Conservation (phyloP, 2,797 vertebrate genomes). For the Pangasius sanitwongsei region DNA sequence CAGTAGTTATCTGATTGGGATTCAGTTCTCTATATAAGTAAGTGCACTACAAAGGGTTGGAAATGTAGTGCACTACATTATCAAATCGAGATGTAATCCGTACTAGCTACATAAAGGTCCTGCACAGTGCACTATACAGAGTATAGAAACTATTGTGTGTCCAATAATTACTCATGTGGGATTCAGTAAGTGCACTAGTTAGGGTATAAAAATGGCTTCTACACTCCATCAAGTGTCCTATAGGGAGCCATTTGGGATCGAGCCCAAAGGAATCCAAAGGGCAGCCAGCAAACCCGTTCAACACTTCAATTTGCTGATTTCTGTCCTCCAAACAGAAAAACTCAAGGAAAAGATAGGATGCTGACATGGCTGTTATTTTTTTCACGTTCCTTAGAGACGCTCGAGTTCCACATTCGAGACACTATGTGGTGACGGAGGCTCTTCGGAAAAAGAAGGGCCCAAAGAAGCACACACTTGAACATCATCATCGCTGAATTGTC, state of each 20-base stretch:
- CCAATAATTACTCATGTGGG: background rate
- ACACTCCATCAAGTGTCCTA: background rate
- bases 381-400: background rate
- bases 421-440: background rate
- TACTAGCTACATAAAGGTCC: background rate
- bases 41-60: background rate
- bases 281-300: background rate
- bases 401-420: background rate
- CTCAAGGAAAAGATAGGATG: background rate
- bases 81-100: background rate
- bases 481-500: background rate
- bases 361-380: no score
- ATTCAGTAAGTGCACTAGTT: background rate
- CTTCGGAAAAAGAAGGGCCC: background rate
- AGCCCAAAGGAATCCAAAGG: background rate
- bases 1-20: background rate
- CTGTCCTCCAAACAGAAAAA: conserved; percentile 8
- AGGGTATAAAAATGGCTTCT: background rate
- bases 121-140: background rate
- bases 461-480: background rate
- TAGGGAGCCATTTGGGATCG: background rate
- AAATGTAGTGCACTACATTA: background rate
- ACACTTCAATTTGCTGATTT: background rate
- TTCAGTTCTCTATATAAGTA: background rate
- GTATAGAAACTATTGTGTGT: no score